Base-by-base conservation (phyloP, 2,797 vertebrate genomes). In the Sparidentex hasta region DNA sequence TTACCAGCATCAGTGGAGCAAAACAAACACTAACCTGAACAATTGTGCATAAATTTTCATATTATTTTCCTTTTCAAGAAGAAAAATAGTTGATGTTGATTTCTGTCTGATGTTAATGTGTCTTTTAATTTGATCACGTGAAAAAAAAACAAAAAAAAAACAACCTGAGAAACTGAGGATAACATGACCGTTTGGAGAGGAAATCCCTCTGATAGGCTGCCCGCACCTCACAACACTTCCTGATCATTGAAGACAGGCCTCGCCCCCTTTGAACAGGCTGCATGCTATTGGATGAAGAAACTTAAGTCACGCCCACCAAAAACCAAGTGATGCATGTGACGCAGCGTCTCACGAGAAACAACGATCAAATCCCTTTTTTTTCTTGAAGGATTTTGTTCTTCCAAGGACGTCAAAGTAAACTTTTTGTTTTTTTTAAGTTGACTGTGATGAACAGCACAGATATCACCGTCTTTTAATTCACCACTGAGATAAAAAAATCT, bases 161-260 rank as follows among this genome's bases (percentile, higher is more conserved):
- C n/a, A n/a, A n/a, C n/a, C 27, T 71, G 71, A 82, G 38, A 11
- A 38, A 38, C 78, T 55, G 50, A 77, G 48, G 80, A 66, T 66
- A 83, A 87, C 83, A 74, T 91, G 93, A 87, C 90, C 82, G 90
- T 90, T 85, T 92, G 90, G 90, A 94, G 90, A 88, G 80, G 83
- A 90, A 86, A 89, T 75, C 69, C 41, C 59, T 3, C 76, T 80
- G 83, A 89, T 83, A 71, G 65, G 71, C 46, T 76, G 38, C 25
- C 5, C 18, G 46, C 50, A 1, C 67, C 33, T 50, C 68, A 56
- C 50, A 43, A 3, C 57, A 55, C 61, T 71, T 77, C 54, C 74
- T 81, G 56, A 38, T 38, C 38, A 38, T 52, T 63, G 67, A 72
- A 72, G 72, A 71, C 48, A 85, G 68, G 67, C 78, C 77, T 76